Evolutionary conservation across 2,888 invertebrate genomes (phyloP).

Genomic region (Alitta virens): DNA sequence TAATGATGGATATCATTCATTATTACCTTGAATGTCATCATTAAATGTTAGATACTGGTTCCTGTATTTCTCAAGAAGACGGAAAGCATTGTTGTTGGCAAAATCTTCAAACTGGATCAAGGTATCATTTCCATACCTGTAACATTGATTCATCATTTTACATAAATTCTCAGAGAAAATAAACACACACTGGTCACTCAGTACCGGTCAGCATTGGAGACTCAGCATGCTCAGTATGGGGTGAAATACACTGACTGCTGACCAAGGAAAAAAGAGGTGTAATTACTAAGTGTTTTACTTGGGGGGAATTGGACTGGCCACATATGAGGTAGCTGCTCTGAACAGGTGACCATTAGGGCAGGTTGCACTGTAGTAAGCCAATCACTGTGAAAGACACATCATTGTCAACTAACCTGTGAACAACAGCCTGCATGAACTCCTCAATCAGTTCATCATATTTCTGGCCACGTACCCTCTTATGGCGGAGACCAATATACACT

Average conservation of each 20-base stretch:
- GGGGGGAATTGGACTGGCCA: no score
- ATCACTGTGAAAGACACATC: no score
- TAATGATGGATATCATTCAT: neutral
- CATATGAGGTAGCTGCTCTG: no score
- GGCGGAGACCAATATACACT: slow-evolving; percentile 86
- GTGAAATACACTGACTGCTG: no score
- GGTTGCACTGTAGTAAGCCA: no score
- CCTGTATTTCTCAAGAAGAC: slow-evolving; percentile 83
- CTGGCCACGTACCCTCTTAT: slow-evolving; percentile 75
- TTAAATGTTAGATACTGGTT: slow-evolving; percentile 90
- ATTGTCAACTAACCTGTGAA: slow-evolving; percentile 56
- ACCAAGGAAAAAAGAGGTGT: no score
- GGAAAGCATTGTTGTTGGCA: slow-evolving; percentile 92
- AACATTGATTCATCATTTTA: neutral
- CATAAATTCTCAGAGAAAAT: no score
- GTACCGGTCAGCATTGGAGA: no score
- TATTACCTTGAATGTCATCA: slow-evolving; percentile 89
- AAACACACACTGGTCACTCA: no score
- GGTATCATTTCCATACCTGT: slow-evolving; percentile 58
- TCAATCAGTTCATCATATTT: slow-evolving; percentile 89
- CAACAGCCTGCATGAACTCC: slow-evolving; percentile 90
- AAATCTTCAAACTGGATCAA: slow-evolving; percentile 90
- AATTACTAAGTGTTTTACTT: no score
- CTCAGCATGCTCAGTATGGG: no score
- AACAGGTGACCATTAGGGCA: no score